A percentile compares a stretch with the other conserved stretches of the same genome.
These are phyloP conservation scores for Bubo scandiacus DNA, from an alignment of 2,113 vertebrate genomes.

Conservation along the genomic window DNA sequence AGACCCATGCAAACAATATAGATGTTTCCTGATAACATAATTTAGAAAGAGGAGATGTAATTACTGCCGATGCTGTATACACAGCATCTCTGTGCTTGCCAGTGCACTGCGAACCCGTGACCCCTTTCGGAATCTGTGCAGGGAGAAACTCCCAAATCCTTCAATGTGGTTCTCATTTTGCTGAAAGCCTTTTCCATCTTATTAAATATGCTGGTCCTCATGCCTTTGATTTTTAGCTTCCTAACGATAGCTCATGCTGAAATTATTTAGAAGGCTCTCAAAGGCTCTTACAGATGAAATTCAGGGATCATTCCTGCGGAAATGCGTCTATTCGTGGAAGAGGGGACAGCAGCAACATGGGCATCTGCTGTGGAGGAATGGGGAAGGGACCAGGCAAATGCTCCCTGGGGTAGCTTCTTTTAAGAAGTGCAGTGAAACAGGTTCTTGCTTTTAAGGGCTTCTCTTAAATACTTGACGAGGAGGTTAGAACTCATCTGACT, in stretches of 20 bases:
- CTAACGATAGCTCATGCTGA: conserved; percentile 3
- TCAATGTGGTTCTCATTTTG: conserved; percentile 38
- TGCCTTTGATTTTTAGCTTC: conserved; percentile 42
- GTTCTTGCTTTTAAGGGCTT: neutral
- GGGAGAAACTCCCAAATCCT: conserved; percentile 6
- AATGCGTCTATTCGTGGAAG: neutral
- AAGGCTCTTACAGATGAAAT: neutral
- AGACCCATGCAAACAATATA: conserved; percentile 46
- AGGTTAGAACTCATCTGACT: neutral
- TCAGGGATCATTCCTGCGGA: neutral
- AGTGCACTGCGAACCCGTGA: neutral
- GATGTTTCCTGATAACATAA: conserved; percentile 61
- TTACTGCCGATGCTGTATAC: conserved; percentile 40
- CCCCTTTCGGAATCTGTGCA: neutral
- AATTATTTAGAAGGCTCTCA: conserved; percentile 42
- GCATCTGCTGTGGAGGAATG: neutral
- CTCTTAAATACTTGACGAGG: neutral
- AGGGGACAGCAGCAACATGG: neutral
- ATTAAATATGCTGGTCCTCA: neutral
- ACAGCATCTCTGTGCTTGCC: neutral
- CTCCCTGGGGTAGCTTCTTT: neutral
- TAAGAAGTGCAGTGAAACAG: neutral
- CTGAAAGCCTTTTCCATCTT: neutral
- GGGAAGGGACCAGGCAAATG: neutral
- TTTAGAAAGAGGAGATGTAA: conserved; percentile 50